Conservation (phyloP, 2,888 invertebrate genomes). For the Hydropsyche betteni region DNA sequence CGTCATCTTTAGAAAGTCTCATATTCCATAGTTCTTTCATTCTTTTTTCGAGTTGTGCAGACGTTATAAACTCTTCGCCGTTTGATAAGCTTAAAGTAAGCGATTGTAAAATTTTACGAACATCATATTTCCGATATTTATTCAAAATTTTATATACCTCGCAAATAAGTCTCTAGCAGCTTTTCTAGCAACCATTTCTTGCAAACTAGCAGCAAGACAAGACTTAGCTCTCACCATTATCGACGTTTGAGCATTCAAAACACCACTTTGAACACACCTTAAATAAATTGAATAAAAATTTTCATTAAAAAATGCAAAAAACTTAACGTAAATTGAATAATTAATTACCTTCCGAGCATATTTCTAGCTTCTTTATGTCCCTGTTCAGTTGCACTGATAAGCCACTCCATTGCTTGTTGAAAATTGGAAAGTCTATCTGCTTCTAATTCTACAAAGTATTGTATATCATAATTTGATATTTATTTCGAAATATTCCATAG, state of each 20-base stretch:
- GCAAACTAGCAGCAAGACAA: conserved; percentile 84
- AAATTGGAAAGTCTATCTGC: conserved; percentile 79
- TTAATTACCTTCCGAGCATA: conserved; percentile 69
- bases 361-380: conserved; percentile 88
- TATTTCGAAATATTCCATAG: neutral
- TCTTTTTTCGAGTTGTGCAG: conserved; percentile 79
- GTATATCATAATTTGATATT: neutral
- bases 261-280: conserved; percentile 75
- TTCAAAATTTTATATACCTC: conserved; percentile 63
- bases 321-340: neutral
- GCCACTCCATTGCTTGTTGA: conserved; percentile 86
- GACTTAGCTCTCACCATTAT: conserved; percentile 67
- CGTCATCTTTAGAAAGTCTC: conserved; percentile 57
- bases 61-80: conserved; percentile 87
- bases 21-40: conserved; percentile 73
- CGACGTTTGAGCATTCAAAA: conserved; percentile 64
- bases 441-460: conserved; percentile 67
- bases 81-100: conserved; percentile 73
- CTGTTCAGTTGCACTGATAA: conserved; percentile 92
- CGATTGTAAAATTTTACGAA: conserved; percentile 3
- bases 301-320: neutral
- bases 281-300: conserved; percentile 38
- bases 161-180: conserved; percentile 89
- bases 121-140: conserved; percentile 16
- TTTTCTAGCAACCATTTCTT: conserved; percentile 87